A percentile compares a stretch with the other conserved stretches of the same genome.
Evolutionary conservation across 2,888 invertebrate species (phyloP).

Genomic region (Tethea ocularis): DNA sequence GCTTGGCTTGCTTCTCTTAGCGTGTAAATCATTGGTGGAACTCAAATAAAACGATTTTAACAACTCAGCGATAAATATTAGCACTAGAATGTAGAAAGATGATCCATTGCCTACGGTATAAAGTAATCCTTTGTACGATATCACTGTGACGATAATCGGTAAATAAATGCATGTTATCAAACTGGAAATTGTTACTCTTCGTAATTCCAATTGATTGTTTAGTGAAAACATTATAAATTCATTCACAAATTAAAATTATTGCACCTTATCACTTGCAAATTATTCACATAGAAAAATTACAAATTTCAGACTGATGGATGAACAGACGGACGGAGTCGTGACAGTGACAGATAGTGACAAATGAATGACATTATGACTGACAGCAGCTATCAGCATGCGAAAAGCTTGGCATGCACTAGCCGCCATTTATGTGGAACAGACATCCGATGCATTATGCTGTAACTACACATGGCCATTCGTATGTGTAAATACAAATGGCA

Average conservation of each 20-base stretch:
- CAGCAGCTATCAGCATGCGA: too few relatives aligned
- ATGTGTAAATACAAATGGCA: too few relatives aligned
- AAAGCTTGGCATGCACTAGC: too few relatives aligned
- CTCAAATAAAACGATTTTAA: constrained; percentile 79
- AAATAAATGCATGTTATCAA: constrained; percentile 86
- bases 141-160: constrained; percentile 80
- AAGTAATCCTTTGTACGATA: constrained; percentile 83
- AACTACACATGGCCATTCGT: too few relatives aligned
- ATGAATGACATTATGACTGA: too few relatives aligned
- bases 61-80: constrained; percentile 80
- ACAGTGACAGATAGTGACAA: too few relatives aligned
- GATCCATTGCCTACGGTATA: constrained; percentile 85
- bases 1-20: constrained; percentile 66
- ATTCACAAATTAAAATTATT: constrained; percentile 1
- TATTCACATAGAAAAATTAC: not conserved
- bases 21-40: constrained; percentile 57
- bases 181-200: constrained; percentile 77
- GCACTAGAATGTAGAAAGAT: constrained; percentile 68
- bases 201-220: constrained; percentile 67
- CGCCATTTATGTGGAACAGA: too few relatives aligned
- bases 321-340: too few relatives aligned
- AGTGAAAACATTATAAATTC: constrained; percentile 61
- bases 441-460: too few relatives aligned
- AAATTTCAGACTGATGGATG: too few relatives aligned
- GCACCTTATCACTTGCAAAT: constrained; percentile 4